These are phyloP conservation scores for Troides oblongomaculatus DNA, from an alignment of 2,888 invertebrate genomes.

Conservation along the genomic window DNA sequence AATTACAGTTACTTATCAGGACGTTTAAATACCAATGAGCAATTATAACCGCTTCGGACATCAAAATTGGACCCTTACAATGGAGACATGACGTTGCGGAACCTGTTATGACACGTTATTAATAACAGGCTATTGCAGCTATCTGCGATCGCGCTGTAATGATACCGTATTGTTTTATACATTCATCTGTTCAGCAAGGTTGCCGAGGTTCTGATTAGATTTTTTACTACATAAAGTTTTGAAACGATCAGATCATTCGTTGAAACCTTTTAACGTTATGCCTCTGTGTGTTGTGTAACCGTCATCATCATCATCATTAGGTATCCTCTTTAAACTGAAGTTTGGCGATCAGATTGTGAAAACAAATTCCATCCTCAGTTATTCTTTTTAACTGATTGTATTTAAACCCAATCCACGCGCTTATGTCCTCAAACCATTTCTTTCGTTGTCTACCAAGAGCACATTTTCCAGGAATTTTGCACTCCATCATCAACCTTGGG, in stretches of 20 bases:
- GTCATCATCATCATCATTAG: too few relatives aligned
- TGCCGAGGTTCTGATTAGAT: neutral
- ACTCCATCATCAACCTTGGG: too few relatives aligned
- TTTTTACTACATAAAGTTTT: neutral
- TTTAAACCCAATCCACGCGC: too few relatives aligned
- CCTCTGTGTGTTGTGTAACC: too few relatives aligned
- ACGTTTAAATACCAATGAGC: conserved; percentile 7
- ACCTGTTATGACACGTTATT: neutral
- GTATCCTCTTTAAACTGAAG: too few relatives aligned
- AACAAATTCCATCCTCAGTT: too few relatives aligned
- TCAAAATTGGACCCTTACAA: conserved; percentile 17
- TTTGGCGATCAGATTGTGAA: too few relatives aligned
- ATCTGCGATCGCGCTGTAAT: conserved; percentile 3
- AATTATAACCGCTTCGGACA: conserved; percentile 6
- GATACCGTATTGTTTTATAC: conserved; percentile 10
- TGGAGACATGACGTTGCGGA: neutral
- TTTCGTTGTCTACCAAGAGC: too few relatives aligned
- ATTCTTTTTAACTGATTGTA: too few relatives aligned
- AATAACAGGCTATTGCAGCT: conserved; percentile 7
- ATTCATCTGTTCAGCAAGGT: neutral
- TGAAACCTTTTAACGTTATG: neutral
- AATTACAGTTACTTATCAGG: conserved; percentile 13
- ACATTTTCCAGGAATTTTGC: too few relatives aligned
- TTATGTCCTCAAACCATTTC: too few relatives aligned
- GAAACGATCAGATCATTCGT: neutral